A percentile compares a stretch with the other conserved stretches of the same genome.
Conservation (phyloP, 1,140 invertebrate species). For the Penaeus vannamei region DNA sequence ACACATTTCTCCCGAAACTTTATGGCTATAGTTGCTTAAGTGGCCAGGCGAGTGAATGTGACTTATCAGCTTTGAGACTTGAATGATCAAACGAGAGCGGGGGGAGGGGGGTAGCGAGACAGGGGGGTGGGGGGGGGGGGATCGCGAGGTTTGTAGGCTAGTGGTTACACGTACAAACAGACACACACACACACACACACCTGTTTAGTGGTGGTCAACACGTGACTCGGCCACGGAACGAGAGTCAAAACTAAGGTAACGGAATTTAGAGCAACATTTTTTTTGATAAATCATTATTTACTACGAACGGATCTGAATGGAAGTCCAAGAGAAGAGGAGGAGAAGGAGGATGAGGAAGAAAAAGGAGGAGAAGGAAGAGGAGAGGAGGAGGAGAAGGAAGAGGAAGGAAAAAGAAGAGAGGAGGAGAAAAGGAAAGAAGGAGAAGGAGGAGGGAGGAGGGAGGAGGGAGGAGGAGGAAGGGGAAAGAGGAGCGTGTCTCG, state of each 20-base stretch:
- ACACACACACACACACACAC: slow-evolving; percentile 18
- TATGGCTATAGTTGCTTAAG: too few species aligned
- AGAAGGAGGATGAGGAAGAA: neutral
- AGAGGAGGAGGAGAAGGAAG: slow-evolving; percentile 7
- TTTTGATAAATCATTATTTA: too few species aligned
- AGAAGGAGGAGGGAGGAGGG: neutral
- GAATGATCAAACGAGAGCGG: too few species aligned
- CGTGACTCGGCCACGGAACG: too few species aligned
- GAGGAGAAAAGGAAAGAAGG: neutral
- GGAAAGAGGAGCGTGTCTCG: neutral
- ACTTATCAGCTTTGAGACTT: too few species aligned
- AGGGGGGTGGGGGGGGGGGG: neutral
- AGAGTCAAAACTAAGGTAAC: too few species aligned
- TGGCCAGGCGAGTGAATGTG: too few species aligned
- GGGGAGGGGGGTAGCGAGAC: neutral
- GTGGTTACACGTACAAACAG: slow-evolving; percentile 17
- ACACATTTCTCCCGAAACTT: too few species aligned
- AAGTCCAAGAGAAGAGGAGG: neutral
- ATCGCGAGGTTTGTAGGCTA: neutral
- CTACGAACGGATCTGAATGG: neutral
- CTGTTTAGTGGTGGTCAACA: too few species aligned
- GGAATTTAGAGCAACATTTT: too few species aligned
- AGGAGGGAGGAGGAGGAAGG: slow-evolving; percentile 20
- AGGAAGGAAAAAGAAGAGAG: neutral
- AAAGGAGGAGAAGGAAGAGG: neutral